Evolutionary conservation across 2,888 invertebrate genomes (phyloP), one percentile per base, ranked within the genome.

Genomic region (Drosophila picticornis): DNA sequence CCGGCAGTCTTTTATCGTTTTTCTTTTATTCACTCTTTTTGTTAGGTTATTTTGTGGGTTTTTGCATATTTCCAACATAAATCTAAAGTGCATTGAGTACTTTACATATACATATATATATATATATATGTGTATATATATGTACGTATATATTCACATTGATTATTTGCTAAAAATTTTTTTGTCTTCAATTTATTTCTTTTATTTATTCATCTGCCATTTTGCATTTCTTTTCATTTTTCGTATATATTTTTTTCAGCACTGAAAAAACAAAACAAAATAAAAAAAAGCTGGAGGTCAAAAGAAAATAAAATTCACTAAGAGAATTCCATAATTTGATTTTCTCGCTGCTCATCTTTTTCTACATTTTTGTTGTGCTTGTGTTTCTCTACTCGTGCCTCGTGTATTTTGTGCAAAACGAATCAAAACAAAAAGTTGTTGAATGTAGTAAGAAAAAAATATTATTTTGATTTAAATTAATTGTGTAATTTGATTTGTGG

Each of bases 401-500:
- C 50, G 25, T 69, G 51, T 57, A 40, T 36, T 36, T 55, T 55
- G 36, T 55, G 36, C 7, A 38, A 38, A 50, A 10, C 19, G 27
- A 57, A 22, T 51, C 29, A 5, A 53, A 59, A 32, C 38, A 52
- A 22, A 16, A 36, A n/a, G 13, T 22, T n/a, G 27, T 19, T 48
- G 9, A 43, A 57, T 11, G 22, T 22, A 40, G 29, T 22, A 57
- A 57, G 19, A 4, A 16, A 22, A 19, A 27, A 50, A 22, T 34
- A 43, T 68, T n/a, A 19, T 36, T 52, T 19, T 46, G n/a, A 55
- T 67, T 69, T 31, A 38, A 34, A 55, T 36, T 64, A 29, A 73
- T 67, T 83, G 83, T 83, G 79, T 48, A 61, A 70, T 72, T 65
- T 74, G 76, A 76, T 71, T 81, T 83, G 80, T 76, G 80, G 51